Evolutionary conservation across 2,797 vertebrate species (phyloP).

Genomic region (Enteromius anoplus): DNA sequence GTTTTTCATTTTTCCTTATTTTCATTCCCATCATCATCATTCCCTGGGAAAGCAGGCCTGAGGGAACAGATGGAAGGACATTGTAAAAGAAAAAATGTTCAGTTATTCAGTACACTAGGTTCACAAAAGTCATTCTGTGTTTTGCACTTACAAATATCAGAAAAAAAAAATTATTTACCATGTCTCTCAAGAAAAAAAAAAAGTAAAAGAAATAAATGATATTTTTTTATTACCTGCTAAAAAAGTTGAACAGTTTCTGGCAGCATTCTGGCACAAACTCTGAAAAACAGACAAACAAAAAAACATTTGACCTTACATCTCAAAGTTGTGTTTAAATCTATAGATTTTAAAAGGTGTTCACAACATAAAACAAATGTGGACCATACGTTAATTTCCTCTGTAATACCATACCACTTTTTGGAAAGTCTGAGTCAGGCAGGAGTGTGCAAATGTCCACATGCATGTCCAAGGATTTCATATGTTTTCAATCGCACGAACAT

Average conservation of each 20-base stretch:
- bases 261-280: constrained; percentile 8
- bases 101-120: not conserved
- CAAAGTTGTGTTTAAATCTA: constrained; percentile 1
- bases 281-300: not conserved
- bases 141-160: not conserved
- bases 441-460: constrained; percentile 27
- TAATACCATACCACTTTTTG: constrained; percentile 29
- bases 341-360: constrained; percentile 34
- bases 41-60: constrained; percentile 44
- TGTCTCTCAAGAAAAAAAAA: not conserved
- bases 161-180: not conserved
- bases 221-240: constrained; percentile 1
- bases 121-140: constrained; percentile 4
- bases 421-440: constrained; percentile 31
- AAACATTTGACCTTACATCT: not conserved
- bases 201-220: too few relatives aligned
- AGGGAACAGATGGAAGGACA: constrained; percentile 30
- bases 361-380: constrained; percentile 9
- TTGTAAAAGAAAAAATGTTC: constrained; percentile 14
- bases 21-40: constrained; percentile 27
- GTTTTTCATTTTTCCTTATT: constrained; percentile 42
- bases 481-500: constrained; percentile 61
- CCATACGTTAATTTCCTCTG: constrained; percentile 8
- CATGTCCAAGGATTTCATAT: constrained; percentile 56
- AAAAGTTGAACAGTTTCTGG: constrained; percentile 4